Evolutionary conservation across 2,797 vertebrate species (phyloP), one percentile per base, ranked within the genome.

Genomic region (Cryptoprocta ferox): DNA sequence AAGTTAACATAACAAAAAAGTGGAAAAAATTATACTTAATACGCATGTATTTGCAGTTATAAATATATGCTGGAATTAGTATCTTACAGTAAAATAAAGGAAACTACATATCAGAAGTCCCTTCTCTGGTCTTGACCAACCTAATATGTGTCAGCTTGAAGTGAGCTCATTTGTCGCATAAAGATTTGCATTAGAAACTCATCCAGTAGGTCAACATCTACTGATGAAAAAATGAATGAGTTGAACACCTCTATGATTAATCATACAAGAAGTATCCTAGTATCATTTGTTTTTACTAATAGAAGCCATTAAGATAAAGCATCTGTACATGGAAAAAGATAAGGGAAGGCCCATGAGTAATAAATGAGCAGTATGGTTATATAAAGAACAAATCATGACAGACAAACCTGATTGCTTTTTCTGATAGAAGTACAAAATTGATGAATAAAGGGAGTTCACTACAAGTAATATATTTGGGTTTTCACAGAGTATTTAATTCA

Each of bases 401-500:
- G 82, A 83, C 70, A 97, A 96, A 80, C 28, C 9, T 37, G 78
- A 85, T 92, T 87, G 84, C 65, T 26, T 68, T 75, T 95, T 89
- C 73, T 96, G 87, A 90, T 10, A 95, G 42, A 94, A 96, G 89
- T 88, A 65, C 28, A 93, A 87, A 75, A 85, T 81, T 75, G 93
- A 93, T n/a, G 56, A 87, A 66, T 65, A 92, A 95, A 95, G 66
- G 18, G 21, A 93, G 73, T 35, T 13, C 24, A 79, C 14, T 78
- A 84, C 42, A 95, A 89, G 80, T 37, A 78, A 65, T 68, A 79
- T 66, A 91, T 53, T 61, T 93, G 42, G 35, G 26, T 93, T 97
- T 96, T 94, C 66, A 91, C 59, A 45, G 94, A 96, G 87, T 93
- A 80, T 82, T 90, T 93, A 96, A 97, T 95, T 91, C 80, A 66